Evolutionary conservation across 2,888 invertebrate species (phyloP).

Genomic region (Julus scanicus): DNA sequence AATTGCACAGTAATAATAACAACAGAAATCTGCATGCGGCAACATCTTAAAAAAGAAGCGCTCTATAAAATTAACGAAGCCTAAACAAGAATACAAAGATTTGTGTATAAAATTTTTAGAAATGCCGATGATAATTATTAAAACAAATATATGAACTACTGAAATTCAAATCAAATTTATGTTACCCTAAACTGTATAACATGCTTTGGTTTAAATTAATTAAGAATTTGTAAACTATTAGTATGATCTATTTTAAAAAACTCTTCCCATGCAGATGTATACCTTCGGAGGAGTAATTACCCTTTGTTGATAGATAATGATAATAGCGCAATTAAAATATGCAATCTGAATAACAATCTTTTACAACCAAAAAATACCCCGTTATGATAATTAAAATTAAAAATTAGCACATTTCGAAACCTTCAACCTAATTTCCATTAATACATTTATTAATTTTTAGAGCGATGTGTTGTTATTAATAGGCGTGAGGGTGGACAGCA

Average conservation of each 20-base stretch:
- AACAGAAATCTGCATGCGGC: too few species aligned
- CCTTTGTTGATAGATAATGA: neutral
- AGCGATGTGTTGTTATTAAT: neutral
- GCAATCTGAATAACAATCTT: neutral
- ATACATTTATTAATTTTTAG: conserved; percentile 3
- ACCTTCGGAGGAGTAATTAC: neutral
- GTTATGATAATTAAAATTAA: neutral
- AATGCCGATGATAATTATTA: neutral
- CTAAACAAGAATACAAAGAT: neutral
- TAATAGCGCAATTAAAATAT: neutral
- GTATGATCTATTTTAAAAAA: neutral
- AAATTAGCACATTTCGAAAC: neutral
- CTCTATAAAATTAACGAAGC: neutral
- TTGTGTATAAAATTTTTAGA: neutral
- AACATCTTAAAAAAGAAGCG: too few species aligned
- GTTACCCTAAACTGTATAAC: neutral
- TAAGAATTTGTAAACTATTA: neutral
- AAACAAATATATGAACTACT: neutral
- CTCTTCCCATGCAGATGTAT: neutral
- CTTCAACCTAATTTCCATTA: conserved; percentile 36
- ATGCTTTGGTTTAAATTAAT: neutral
- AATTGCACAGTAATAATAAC: too few species aligned
- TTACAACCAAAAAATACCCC: neutral
- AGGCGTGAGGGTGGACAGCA: neutral
- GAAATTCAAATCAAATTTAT: neutral